Evolutionary conservation across 2,888 invertebrate species (phyloP).

Genomic region (Octonoba sinensis): DNA sequence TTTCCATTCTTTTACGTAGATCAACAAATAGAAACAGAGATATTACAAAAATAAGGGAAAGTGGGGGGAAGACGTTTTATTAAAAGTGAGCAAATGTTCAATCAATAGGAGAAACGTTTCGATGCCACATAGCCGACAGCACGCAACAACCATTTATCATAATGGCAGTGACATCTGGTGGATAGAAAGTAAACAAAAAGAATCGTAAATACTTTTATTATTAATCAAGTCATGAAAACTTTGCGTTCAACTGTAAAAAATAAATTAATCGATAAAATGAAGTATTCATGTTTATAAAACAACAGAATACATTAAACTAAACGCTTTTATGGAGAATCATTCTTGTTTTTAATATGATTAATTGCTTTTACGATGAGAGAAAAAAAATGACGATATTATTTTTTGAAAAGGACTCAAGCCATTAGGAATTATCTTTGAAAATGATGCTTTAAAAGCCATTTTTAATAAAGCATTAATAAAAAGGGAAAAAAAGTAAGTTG

Average conservation of each 20-base stretch:
- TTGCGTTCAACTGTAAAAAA: not conserved
- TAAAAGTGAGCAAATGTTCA: conserved; percentile 40
- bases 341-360: too few species aligned
- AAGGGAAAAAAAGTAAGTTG: too few species aligned
- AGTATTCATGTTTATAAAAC: too few species aligned
- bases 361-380: too few species aligned
- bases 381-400: too few species aligned
- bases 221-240: not conserved
- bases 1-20: conserved; percentile 16
- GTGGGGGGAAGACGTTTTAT: conserved; percentile 15
- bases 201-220: not conserved
- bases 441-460: too few species aligned
- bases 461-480: too few species aligned
- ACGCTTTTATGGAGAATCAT: too few species aligned
- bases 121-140: conserved; percentile 10
- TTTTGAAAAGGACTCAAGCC: too few species aligned
- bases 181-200: conserved; percentile 26
- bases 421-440: too few species aligned
- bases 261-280: conserved; percentile 9
- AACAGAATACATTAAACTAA: too few species aligned
- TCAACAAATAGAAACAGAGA: not conserved
- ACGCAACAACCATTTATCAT: conserved; percentile 50
- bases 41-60: not conserved
- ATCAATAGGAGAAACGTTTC: conserved; percentile 45
- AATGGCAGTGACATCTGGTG: conserved; percentile 50